Base-by-base conservation (phyloP, 2,888 invertebrate species). In the Apoda limacodes region DNA sequence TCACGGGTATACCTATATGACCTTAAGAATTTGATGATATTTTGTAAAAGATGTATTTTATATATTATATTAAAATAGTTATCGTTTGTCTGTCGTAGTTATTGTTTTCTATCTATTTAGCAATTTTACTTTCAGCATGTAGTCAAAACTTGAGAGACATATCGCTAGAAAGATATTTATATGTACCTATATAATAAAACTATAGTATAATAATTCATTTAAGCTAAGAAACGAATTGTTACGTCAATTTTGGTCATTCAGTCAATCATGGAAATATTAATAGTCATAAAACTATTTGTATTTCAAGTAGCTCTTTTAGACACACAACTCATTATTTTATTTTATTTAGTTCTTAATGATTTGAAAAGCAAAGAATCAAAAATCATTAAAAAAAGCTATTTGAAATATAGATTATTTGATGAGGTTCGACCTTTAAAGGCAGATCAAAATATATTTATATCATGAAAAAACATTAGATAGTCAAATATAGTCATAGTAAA, bases 31-130 rank as follows among this genome's bases (percentile, higher is more conserved):
- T 6, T 42, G 35, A 43, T 50, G 44, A 48, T 74, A 74, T 75
- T 76, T 76, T 78, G 64, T 76, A 72, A 67, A 67, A 55, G 54
- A 62, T 68, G 65, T 78, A 76, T 72, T 76, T 75, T 76, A 72
- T 78, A 78, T 69, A 69, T 69, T 67, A 60, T 69, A 71, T 68
- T 70, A 52, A 65, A 61, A 48, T 36, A 40, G 40, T 50, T 63
- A 55, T 65, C 45, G 50, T 63, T 66, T 63, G 50, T 45, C 53
- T 61, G 55, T 54, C 47, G 47, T 65, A 63, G 56, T 53, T 45
- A 35, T 58, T 37, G 48, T 17, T 52, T 62, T 55, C 48, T 47
- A 43, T 59, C 53, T 51, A 52, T 55, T 70, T 67, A 65, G 67
- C 70, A 47, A 58, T 64, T 51, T 55, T 40, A 51, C 55, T 59